phyloP scores from a whole-genome alignment of 2,888 invertebrate species.

The Andrena fulva region DNA sequence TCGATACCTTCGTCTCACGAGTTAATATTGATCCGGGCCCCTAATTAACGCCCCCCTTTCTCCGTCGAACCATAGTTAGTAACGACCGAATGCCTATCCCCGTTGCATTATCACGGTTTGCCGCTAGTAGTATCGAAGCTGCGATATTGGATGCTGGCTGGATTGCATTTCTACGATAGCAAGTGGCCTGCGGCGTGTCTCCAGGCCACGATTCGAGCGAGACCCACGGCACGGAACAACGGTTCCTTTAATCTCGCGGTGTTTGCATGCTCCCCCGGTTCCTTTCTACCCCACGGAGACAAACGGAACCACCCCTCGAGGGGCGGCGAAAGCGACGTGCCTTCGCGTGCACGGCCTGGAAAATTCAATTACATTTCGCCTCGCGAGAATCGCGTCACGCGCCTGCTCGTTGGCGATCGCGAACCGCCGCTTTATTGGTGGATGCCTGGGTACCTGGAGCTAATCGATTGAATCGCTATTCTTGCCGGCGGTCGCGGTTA shows the following conservation, averaged over 20 bases:
- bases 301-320: constrained; percentile 71
- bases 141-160: constrained; percentile 69
- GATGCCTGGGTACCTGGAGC: not conserved
- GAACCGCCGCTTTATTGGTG: not conserved
- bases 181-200: constrained; percentile 63
- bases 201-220: constrained; percentile 60
- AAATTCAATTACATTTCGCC: constrained; percentile 76
- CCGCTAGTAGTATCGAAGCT: not conserved
- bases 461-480: constrained; percentile 14
- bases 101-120: too few species aligned
- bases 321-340: constrained; percentile 49
- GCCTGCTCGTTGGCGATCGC: not conserved
- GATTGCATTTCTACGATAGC: constrained; percentile 63
- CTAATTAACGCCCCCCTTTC: too few species aligned
- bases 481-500: not conserved
- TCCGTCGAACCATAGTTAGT: too few species aligned
- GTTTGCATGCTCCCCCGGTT: constrained; percentile 82
- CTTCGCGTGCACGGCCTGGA: constrained; percentile 66
- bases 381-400: constrained; percentile 36
- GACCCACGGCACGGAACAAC: constrained; percentile 71
- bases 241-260: constrained; percentile 83
- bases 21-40: too few species aligned
- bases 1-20: not conserved
- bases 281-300: constrained; percentile 69
- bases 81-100: too few species aligned